Conservation (phyloP, 2,113 vertebrate genomes). For the Myrmecobius fasciatus region DNA sequence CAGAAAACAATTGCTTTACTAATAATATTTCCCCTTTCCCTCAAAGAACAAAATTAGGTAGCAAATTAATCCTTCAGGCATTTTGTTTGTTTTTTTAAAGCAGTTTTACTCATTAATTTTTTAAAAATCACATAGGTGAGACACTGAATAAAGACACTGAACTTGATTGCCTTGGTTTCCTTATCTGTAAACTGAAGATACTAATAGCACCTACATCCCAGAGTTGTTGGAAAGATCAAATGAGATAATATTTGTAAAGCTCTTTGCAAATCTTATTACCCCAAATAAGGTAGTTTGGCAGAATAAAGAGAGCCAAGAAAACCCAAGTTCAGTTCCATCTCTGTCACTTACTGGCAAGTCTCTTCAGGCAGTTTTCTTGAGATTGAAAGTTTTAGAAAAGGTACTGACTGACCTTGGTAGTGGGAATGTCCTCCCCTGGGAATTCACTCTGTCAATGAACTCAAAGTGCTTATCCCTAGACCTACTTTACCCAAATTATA, state of each 20-base stretch:
- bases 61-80: not conserved
- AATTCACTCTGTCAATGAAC: not conserved
- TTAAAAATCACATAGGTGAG: not conserved
- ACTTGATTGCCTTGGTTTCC: not conserved
- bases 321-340: not conserved
- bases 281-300: not conserved
- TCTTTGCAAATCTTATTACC: not conserved
- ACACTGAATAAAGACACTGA: not conserved
- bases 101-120: not conserved
- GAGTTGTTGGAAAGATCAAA: not conserved
- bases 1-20: conserved; percentile 9
- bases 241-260: not conserved
- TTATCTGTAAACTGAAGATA: not conserved
- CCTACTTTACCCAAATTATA: not conserved
- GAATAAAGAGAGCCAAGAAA: not conserved
- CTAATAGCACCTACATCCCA: not conserved
- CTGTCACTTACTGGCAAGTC: not conserved
- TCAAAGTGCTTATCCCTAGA: not conserved
- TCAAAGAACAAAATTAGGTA: conserved; percentile 22
- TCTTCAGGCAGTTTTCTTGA: not conserved
- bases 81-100: not conserved
- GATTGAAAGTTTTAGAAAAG: not conserved
- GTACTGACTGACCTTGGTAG: too few relatives aligned
- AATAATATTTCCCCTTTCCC: too few relatives aligned
- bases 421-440: not conserved